These are phyloP conservation scores for Diarsia dahlii DNA, from an alignment of 2,888 invertebrate genomes.

Conservation along the genomic window DNA sequence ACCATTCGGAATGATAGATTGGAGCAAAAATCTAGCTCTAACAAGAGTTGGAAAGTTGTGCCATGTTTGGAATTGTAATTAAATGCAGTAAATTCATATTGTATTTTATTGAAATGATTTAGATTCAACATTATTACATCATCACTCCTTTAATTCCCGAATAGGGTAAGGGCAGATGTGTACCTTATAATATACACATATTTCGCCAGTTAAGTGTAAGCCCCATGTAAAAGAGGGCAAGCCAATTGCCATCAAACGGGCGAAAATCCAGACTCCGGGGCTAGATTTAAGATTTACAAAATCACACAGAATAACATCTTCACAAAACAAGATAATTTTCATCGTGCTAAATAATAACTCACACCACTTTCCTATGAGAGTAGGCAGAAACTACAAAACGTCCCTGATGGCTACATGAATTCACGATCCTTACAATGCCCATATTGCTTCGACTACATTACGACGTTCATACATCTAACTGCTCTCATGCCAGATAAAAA, in stretches of 20 bases:
- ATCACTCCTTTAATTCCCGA: too few relatives aligned
- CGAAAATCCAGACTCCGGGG: too few relatives aligned
- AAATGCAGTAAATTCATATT: constrained; percentile 72
- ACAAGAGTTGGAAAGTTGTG: constrained; percentile 75
- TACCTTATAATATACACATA: too few relatives aligned
- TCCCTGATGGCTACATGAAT: too few relatives aligned
- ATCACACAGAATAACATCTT: not conserved
- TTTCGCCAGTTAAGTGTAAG: too few relatives aligned
- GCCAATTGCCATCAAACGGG: too few relatives aligned
- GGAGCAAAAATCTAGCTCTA: constrained; percentile 74
- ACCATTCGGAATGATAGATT: constrained; percentile 73
- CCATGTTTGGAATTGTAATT: constrained; percentile 74
- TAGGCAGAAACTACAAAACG: not conserved
- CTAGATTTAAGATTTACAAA: not conserved
- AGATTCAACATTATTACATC: too few relatives aligned
- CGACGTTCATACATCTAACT: not conserved
- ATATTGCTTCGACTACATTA: not conserved
- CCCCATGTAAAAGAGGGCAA: too few relatives aligned
- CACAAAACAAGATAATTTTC: not conserved
- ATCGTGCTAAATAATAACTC: not conserved
- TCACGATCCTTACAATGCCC: not conserved
- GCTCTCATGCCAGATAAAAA: not conserved
- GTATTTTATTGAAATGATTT: constrained; percentile 42
- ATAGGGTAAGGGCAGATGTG: too few relatives aligned
- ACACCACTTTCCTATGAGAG: not conserved